phyloP scores from a whole-genome alignment of 1,140 invertebrate genomes.

The Drosophila gunungcola region DNA sequence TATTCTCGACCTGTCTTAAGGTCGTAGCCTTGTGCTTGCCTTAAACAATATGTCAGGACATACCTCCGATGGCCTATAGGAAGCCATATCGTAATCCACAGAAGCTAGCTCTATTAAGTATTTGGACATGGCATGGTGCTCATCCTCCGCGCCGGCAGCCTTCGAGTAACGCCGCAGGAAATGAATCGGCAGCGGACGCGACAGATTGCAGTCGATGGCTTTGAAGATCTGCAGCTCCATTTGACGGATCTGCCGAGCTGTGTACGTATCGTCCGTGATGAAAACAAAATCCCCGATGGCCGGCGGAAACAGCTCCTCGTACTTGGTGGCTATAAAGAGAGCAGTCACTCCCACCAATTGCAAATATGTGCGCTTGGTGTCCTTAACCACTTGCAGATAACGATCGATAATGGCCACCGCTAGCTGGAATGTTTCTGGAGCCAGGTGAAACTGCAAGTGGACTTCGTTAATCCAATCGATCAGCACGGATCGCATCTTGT shows the following conservation, averaged over 20 bases:
- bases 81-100: conserved; percentile 92
- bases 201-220: conserved; percentile 92
- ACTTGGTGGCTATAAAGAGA: conserved; percentile 97
- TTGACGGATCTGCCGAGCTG: conserved; percentile 90
- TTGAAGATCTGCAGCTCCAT: conserved; percentile 94
- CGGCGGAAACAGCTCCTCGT: conserved; percentile 97
- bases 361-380: conserved; percentile 87
- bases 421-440: conserved; percentile 96
- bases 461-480: conserved; percentile 98
- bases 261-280: conserved; percentile 96
- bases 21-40: too few relatives aligned
- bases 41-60: neutral
- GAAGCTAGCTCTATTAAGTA: conserved; percentile 96
- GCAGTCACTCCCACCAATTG: conserved; percentile 96
- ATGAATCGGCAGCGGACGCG: conserved; percentile 93
- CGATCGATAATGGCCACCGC: conserved; percentile 95
- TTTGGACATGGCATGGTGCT: conserved; percentile 95
- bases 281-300: conserved; percentile 96
- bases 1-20: too few relatives aligned
- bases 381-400: conserved; percentile 92
- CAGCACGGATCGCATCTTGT: conserved; percentile 94
- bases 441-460: conserved; percentile 93
- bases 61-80: conserved; percentile 91
- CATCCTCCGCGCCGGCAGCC: conserved; percentile 88
- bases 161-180: conserved; percentile 92